Evolutionary conservation across 2,888 invertebrate genomes (phyloP), one percentile per base, ranked within the genome.

Genomic region (Mythimna lalbum): DNA sequence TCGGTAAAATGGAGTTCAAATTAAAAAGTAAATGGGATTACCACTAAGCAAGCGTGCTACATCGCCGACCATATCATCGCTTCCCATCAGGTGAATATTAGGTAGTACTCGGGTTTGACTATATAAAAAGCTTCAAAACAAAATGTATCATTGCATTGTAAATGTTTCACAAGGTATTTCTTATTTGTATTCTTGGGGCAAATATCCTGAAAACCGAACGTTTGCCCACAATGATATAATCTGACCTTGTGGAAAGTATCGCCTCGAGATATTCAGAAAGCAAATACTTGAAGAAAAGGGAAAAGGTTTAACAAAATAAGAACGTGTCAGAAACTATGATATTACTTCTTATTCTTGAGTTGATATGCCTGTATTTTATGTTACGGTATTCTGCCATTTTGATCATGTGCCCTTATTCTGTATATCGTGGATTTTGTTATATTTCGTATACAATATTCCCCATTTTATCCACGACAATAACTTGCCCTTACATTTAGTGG

Each of bases 281-380:
- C 63, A 78, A 72, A 78, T 72, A 75, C 53, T 78, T 27, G 31
- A 39, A 71, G n/a, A 10, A 62, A 78, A 63, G 27, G 59, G 19
- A 33, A 76, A 78, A 60, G 63, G 59, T 78, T 59, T 31, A 43
- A 60, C 49, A 36, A 47, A 62, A 62, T 52, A 57, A 70, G 47
- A 49, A 78, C 59, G 61, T 73, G 70, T 50, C 70, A 61, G 43
- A 73, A 69, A 73, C 78, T 56, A 61, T 60, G 55, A 69, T 72
- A 60, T 72, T 72, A 39, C 50, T 55, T 55, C 57, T 53, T 71
- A 74, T 59, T 70, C 39, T 71, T 39, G 33, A 71, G 49, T 76
- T 56, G 39, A 63, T 70, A 43, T 53, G 33, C 27, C 43, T 64
- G 39, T 43, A 43, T 76, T 66, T 43, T 36, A 7, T 66, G 12